Evolutionary conservation across 1,140 invertebrate genomes (phyloP).

Genomic region (Antheraea pernyi): DNA sequence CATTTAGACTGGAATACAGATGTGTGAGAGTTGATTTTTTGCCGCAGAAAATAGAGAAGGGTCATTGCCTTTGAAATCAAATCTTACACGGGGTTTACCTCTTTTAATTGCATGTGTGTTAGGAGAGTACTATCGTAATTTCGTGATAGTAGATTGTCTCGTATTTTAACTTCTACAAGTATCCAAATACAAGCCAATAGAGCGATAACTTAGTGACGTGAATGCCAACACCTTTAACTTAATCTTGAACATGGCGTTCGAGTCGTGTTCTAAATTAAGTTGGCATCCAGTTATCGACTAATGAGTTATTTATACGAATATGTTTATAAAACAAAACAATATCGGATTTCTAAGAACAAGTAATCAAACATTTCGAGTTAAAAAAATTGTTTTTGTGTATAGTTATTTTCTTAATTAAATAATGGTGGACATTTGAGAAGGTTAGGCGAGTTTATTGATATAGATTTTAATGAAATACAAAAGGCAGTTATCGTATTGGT

Average conservation of each 20-base stretch:
- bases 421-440: neutral
- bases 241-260: neutral
- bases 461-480: neutral
- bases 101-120: no score
- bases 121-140: no score
- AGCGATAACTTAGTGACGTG: neutral
- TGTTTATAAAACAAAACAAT: constrained; percentile 19
- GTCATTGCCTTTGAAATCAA: no score
- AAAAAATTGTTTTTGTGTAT: neutral
- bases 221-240: neutral
- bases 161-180: no score
- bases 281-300: constrained; percentile 17
- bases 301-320: constrained; percentile 19
- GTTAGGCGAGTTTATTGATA: neutral
- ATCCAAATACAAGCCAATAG: no score
- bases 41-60: no score
- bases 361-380: constrained; percentile 1
- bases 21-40: no score
- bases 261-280: constrained; percentile 16
- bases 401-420: neutral
- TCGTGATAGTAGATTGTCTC: no score
- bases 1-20: no score
- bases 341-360: neutral
- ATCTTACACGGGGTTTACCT: no score
- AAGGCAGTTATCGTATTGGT: no score